Evolutionary conservation across 2,113 vertebrate genomes (phyloP).

Genomic region (Thomomys bottae): DNA sequence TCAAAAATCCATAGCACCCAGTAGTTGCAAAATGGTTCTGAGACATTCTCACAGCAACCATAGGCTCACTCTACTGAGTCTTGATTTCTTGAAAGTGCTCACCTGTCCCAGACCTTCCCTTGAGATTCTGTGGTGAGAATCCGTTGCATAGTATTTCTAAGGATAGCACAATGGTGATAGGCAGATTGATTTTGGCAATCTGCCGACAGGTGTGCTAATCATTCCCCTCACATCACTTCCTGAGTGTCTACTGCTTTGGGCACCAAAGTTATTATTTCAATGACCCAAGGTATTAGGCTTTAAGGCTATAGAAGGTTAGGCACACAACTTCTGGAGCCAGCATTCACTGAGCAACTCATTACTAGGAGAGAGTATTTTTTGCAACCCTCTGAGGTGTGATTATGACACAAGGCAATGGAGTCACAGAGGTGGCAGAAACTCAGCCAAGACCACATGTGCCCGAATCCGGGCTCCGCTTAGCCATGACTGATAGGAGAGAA

Average conservation of each 20-base stretch:
- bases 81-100: conserved; percentile 11
- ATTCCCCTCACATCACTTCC: background rate
- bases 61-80: background rate
- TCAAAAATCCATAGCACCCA: too few relatives aligned
- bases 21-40: too few relatives aligned
- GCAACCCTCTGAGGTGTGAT: background rate
- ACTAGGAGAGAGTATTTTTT: background rate
- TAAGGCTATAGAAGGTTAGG: background rate
- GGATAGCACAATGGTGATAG: background rate
- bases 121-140: conserved; percentile 4
- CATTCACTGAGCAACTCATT: background rate
- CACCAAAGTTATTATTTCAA: background rate
- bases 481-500: background rate
- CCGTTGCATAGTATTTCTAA: background rate
- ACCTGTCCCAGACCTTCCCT: background rate
- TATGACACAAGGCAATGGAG: background rate
- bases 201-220: background rate
- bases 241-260: background rate
- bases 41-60: background rate
- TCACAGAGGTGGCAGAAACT: background rate
- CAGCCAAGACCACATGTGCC: background rate
- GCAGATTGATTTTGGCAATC: conserved; percentile 29
- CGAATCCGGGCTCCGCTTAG: background rate
- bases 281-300: background rate
- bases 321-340: background rate